Conservation (phyloP, 2,113 vertebrate species). For the Phaetusa simplex region DNA sequence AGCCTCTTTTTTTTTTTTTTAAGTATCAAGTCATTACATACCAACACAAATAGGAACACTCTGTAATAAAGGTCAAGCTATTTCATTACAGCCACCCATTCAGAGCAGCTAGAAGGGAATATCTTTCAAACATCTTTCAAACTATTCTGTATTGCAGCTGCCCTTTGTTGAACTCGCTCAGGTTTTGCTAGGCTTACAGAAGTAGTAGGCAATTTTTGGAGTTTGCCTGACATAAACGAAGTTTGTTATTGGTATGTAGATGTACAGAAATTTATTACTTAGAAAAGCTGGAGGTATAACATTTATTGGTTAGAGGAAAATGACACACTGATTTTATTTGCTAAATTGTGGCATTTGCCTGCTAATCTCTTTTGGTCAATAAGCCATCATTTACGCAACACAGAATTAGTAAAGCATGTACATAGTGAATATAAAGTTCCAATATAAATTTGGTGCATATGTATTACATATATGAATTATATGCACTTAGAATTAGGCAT, state of each 20-base stretch:
- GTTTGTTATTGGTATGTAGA: neutral
- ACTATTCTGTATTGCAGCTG: neutral
- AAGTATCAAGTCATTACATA: neutral
- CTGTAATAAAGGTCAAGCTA: conserved; percentile 37
- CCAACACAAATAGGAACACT: neutral
- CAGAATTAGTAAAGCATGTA: neutral
- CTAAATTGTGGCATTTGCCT: neutral
- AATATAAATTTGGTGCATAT: neutral
- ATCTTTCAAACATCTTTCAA: conserved; percentile 26
- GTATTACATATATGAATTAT: neutral
- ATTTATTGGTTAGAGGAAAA: neutral
- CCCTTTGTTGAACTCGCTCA: conserved; percentile 22
- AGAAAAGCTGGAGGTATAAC: neutral
- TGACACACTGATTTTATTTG: neutral
- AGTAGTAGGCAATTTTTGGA: neutral
- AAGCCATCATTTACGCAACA: neutral
- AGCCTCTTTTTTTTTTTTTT: neutral
- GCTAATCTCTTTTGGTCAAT: neutral
- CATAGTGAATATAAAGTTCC: neutral
- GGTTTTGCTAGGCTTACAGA: neutral
- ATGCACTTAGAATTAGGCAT: neutral
- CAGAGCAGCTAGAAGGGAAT: neutral
- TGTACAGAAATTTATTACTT: neutral
- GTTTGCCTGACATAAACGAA: neutral
- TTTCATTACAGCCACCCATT: conserved; percentile 35